Evolutionary conservation across 2,888 invertebrate genomes (phyloP), one percentile per base, ranked within the genome.

Genomic region (Lobophora halterata): DNA sequence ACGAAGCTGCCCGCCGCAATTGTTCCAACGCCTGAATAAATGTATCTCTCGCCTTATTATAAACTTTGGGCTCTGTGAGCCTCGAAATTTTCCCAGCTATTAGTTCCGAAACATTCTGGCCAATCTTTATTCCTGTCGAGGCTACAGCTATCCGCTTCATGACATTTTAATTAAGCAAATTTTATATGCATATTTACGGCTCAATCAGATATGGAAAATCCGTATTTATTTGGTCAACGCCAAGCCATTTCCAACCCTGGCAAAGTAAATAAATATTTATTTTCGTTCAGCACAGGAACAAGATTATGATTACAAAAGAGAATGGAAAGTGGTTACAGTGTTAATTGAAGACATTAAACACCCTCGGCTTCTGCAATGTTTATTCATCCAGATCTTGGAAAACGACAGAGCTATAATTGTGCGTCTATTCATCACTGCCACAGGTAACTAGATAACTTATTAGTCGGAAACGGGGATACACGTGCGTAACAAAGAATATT

Each of bases 1-100:
- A 75, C 72, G 68, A 72, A 76, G 68, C 72, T 71, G 71, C 64
- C 65, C 59, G 61, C 66, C 71, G 58, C 74, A 71, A 78, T 77
- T 74, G 73, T 78, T 65, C 63, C 64, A 63, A 65, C 65, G 66
- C 53, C 62, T 64, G 69, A 76, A 75, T 75, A 74, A 76, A 80
- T 76, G 67, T 61, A 57, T 64, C 54, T 56, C 54, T 55, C 56
- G 58, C 62, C 58, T 65, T 63, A 63, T 71, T 66, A 72, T 67
- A 61, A n/a, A 65, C 61, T 57, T 55, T 53, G 13, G 9, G 16
- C 12, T 5, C 3, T 24, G 36, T 43, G 49, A 52, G 52, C 59
- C 48, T 50, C 27, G n/a, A 26, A 45, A 14, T 32, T 44, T 49
- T 53, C 56, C 37, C 52, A 50, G 57, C 55, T 58, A 57, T 58